Conservation (phyloP, 2,888 invertebrate genomes). For the Colletes collaris region DNA sequence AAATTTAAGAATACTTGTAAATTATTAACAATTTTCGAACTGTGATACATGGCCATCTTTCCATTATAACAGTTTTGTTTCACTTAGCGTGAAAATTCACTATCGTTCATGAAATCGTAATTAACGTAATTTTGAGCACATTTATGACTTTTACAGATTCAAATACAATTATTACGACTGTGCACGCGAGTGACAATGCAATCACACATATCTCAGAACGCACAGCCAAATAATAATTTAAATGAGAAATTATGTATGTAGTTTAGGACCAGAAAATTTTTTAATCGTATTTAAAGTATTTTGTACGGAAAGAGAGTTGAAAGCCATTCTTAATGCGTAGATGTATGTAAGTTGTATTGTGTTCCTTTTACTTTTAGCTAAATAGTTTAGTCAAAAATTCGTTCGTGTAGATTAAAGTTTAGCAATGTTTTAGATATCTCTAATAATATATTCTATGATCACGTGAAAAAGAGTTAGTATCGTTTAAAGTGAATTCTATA, state of each 20-base stretch:
- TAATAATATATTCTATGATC: neutral
- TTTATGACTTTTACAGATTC: neutral
- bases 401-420: neutral
- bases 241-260: neutral
- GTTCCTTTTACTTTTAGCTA: constrained; percentile 38
- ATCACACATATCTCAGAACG: constrained; percentile 35
- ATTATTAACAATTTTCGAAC: constrained; percentile 42
- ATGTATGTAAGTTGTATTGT: constrained; percentile 32
- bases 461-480: neutral
- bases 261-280: constrained; percentile 8
- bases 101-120: neutral
- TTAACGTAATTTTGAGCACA: constrained; percentile 5
- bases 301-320: constrained; percentile 29
- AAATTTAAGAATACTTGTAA: constrained; percentile 30
- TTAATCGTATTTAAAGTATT: constrained; percentile 21
- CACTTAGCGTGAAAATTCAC: constrained; percentile 3
- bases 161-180: neutral
- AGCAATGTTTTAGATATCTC: neutral
- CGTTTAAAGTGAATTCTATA: neutral
- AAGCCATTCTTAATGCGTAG: constrained; percentile 21
- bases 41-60: constrained; percentile 60
- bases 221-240: constrained; percentile 26
- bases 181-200: constrained; percentile 11
- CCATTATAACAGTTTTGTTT: constrained; percentile 30
- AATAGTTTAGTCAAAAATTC: constrained; percentile 27